Conservation (phyloP, 2,113 vertebrate genomes). For the Trogon surrucura region DNA sequence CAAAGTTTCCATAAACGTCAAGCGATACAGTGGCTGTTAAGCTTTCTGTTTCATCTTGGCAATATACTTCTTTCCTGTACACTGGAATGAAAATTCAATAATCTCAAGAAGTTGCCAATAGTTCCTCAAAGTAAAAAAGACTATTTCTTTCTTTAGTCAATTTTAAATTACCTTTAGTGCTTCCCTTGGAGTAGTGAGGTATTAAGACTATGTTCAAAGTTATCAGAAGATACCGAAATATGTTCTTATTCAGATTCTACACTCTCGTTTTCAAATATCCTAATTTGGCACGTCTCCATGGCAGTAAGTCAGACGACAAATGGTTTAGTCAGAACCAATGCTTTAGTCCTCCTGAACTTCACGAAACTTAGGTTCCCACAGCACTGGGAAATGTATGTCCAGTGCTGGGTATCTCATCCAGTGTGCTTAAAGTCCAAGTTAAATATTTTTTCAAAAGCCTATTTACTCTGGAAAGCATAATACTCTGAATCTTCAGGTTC, state of each 20-base stretch:
- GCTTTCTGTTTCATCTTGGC: constrained; percentile 46
- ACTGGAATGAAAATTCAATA: constrained; percentile 42
- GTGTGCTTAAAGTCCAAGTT: not conserved
- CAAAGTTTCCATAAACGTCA: constrained; percentile 27
- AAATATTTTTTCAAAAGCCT: not conserved
- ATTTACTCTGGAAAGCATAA: constrained; percentile 4
- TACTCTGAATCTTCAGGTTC: not conserved
- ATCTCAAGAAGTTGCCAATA: constrained; percentile 44
- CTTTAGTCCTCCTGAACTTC: not conserved
- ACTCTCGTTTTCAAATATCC: not conserved
- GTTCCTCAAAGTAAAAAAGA: not conserved
- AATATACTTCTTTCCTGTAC: not conserved
- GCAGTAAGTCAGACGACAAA: not conserved
- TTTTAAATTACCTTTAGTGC: constrained; percentile 11
- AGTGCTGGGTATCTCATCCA: not conserved
- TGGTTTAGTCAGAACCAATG: not conserved
- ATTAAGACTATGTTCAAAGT: not conserved
- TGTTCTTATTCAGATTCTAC: not conserved
- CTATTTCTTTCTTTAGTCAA: not conserved
- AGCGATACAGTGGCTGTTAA: constrained; percentile 31
- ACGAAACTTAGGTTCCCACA: not conserved
- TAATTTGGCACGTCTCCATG: not conserved
- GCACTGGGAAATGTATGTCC: not conserved
- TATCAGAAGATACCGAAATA: not conserved
- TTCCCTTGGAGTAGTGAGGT: not conserved